Evolutionary conservation across 1,140 invertebrate genomes (phyloP), one percentile per base, ranked within the genome.

Genomic region (Drosophila lacertosa): DNA sequence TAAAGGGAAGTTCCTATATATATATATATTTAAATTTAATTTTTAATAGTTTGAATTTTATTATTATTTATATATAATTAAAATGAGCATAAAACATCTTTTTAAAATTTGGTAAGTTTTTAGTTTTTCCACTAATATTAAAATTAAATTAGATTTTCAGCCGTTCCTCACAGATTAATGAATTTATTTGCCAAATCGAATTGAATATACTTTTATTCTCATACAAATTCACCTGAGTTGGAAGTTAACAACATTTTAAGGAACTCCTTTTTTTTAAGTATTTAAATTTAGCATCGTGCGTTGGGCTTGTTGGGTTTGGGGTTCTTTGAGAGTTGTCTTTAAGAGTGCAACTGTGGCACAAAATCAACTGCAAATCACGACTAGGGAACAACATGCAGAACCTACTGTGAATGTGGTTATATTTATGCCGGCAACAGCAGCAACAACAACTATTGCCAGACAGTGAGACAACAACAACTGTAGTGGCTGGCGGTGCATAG

Each of bases 311-410:
- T 29, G 6, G 10, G 53, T 29, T 29, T 29, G 10, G 13, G 33
- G 42, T 11, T 11, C 53, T 63, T 54, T 39, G 24, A 44, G 16
- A 35, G n/a, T 20, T n/a, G 29, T 33, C n/a, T n/a, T n/a, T n/a
- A n/a, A n/a, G n/a, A n/a, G 55, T 67, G 29, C 64, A 77, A 80
- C 77, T 83, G 60, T 50, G 42, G 44, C 60, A 35, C 67, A 64
- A 65, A 70, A 70, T 86, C 81, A 80, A 83, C 80, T 86, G 67
- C 81, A 78, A 83, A 83, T 83, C 80, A 83, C 81, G 80, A 83
- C 80, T 86, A 65, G 65, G 65, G 37, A 65, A 65, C 59, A 66
- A 71, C 63, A 71, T 71, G 68, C 81, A 77, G 35, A 73, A 86
- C 77, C 84, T 70, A 84, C 80, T 71, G 51, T 57, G 79, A 77